Evolutionary conservation across 2,797 vertebrate species (phyloP).

Genomic region (Trichosurus vulpecula): DNA sequence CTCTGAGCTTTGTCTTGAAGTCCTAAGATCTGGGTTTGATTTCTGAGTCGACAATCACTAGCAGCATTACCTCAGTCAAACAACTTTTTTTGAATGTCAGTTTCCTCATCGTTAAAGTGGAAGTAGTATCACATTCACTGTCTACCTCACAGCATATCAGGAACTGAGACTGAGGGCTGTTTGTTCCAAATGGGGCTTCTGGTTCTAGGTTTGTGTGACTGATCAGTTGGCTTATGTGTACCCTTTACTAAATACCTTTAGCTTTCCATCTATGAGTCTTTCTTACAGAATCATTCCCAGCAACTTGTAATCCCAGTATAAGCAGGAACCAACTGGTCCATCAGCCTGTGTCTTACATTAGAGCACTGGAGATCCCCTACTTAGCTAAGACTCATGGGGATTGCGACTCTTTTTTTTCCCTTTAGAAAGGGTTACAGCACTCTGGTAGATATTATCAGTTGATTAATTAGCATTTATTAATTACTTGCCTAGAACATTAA

Average conservation of each 20-base stretch:
- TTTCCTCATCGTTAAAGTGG: neutral
- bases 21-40: neutral
- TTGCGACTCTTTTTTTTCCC: neutral
- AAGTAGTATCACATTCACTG: neutral
- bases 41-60: neutral
- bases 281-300: neutral
- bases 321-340: neutral
- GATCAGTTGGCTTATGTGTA: neutral
- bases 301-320: neutral
- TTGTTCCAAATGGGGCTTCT: neutral
- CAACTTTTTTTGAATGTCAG: neutral
- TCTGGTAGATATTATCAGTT: neutral
- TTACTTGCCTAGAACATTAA: neutral
- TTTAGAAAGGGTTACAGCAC: neutral
- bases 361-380: neutral
- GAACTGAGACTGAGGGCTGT: neutral
- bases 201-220: neutral
- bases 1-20: neutral
- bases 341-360: neutral
- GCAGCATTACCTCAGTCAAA: neutral
- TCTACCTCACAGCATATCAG: neutral
- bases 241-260: neutral
- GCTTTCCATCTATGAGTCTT: neutral
- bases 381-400: neutral
- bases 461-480: constrained; percentile 17